These are phyloP conservation scores for Chrysocyon brachyurus DNA, from an alignment of 2,797 vertebrate species.

Conservation along the genomic window DNA sequence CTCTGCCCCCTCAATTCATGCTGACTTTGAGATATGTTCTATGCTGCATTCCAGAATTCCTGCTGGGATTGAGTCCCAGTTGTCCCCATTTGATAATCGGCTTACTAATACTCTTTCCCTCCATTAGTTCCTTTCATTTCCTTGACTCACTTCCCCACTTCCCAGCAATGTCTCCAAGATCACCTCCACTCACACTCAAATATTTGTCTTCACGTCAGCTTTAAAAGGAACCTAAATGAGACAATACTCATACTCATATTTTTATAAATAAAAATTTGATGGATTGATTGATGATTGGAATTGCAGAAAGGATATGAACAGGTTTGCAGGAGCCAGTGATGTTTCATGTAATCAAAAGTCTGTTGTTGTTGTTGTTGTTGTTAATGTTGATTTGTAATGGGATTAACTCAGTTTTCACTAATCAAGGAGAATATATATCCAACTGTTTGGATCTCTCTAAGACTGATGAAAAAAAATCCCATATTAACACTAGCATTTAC, in stretches of 20 bases:
- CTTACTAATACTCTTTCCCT: not conserved
- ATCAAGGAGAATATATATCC: not conserved
- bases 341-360: not conserved
- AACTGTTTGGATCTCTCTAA: not conserved
- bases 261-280: not conserved
- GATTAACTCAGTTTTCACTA: slow-evolving; percentile 5
- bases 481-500: not conserved
- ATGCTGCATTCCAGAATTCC: not conserved
- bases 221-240: not conserved
- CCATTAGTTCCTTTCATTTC: not conserved
- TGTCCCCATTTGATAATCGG: not conserved
- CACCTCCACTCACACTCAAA: not conserved
- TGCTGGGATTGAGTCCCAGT: not conserved
- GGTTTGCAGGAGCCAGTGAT: not conserved
- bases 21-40: not conserved
- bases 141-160: not conserved
- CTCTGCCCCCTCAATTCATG: not conserved
- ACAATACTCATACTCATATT: not conserved
- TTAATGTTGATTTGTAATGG: not conserved
- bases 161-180: not conserved
- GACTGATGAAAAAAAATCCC: not conserved
- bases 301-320: not conserved
- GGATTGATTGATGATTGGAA: not conserved
- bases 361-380: slow-evolving; percentile 26
- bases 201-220: not conserved